Percentiles rank a stretch among this genome's conserved stretches.
These are phyloP conservation scores for Pao palembangensis DNA, from an alignment of 2,113 vertebrate species.

Conservation along the genomic window DNA sequence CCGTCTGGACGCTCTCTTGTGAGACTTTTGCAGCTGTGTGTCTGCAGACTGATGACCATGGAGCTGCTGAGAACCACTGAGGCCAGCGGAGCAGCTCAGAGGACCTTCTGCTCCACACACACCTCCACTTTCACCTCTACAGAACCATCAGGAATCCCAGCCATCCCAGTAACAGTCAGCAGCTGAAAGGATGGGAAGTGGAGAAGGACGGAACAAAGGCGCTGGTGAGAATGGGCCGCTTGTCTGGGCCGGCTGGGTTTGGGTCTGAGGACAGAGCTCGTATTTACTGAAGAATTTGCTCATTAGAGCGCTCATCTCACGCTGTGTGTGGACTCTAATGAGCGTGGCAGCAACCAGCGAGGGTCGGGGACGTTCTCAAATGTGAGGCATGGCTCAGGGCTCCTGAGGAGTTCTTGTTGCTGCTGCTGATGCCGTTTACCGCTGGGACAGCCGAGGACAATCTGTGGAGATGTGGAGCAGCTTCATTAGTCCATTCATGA, in stretches of 20 bases:
- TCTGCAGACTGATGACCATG: constrained; percentile 24
- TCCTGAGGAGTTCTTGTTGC: constrained; percentile 7
- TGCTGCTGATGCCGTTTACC: no score
- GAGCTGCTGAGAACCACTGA: constrained; percentile 16
- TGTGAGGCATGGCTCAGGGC: constrained; percentile 28
- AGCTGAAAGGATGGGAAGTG: neutral
- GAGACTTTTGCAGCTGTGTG: neutral
- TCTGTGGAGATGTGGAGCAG: constrained; percentile 70
- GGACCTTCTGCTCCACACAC: constrained; percentile 7
- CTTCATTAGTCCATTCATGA: constrained; percentile 72
- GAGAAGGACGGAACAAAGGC: constrained; percentile 44
- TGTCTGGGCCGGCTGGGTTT: constrained; percentile 45
- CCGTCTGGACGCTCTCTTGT: no score
- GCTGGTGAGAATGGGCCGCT: constrained; percentile 54
- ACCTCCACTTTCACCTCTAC: constrained; percentile 33
- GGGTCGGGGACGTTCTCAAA: constrained; percentile 37
- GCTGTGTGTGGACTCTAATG: constrained; percentile 77
- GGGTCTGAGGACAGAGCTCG: neutral
- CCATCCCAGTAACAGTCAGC: constrained; percentile 25
- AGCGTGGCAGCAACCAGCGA: constrained; percentile 50
- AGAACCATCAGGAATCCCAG: constrained; percentile 47
- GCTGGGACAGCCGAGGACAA: constrained; percentile 61
- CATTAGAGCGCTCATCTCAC: constrained; percentile 69
- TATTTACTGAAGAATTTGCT: constrained; percentile 60
- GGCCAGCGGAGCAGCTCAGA: constrained; percentile 36